Base-by-base conservation (phyloP, 37 sponge, comb jelly and placozoan species). In the Bolinopsis microptera region DNA sequence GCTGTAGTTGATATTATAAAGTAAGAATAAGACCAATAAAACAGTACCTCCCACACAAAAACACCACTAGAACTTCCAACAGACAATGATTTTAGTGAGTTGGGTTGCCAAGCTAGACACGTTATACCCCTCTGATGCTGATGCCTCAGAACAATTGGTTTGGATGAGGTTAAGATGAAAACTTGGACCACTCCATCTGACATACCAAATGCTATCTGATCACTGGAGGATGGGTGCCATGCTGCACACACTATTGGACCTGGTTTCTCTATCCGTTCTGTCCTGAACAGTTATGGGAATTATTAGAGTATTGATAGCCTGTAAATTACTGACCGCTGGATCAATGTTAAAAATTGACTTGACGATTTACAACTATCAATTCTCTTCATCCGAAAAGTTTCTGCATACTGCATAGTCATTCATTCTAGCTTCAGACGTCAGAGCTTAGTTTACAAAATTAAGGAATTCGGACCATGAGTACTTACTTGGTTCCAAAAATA, bases 121-220 rank as follows among this genome's bases (percentile, higher is more conserved):
- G 36, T 41, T 23, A 86, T 86, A 27, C 24, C 0, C 22, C 35
- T 86, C 22, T 86, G 90, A 40, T 86, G 41, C 24, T 86, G 90
- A 27, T 86, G 41, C 3, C 90, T 18, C 2, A 86, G 90, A 28
- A 86, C 38, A 9, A 86, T 34, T 9, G 90, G 90, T 27, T 40
- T 38, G n/a, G 61, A 1, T 1, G 90, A 86, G 3, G 90, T 40
- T 40, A 36, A 38, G 2, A 86, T 39, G 61, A 86, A 35, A 5
- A 86, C 61, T 86, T 86, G 90, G 2, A 86, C 90, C 5, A 86
- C 61, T 39, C 90, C 90, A 86, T 86, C 90, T 41, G 90, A 86
- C 90, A 86, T 86, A 16, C 90, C 90, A 40, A 86, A 86, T 27
- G 90, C 90, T 25, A 86, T 86, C 22, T 86, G 90, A 23, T 86